Percentiles rank a stretch among this genome's conserved stretches.
phyloP scores from a whole-genome alignment of 2,797 vertebrate genomes.

The Enteromius paludinosus region DNA sequence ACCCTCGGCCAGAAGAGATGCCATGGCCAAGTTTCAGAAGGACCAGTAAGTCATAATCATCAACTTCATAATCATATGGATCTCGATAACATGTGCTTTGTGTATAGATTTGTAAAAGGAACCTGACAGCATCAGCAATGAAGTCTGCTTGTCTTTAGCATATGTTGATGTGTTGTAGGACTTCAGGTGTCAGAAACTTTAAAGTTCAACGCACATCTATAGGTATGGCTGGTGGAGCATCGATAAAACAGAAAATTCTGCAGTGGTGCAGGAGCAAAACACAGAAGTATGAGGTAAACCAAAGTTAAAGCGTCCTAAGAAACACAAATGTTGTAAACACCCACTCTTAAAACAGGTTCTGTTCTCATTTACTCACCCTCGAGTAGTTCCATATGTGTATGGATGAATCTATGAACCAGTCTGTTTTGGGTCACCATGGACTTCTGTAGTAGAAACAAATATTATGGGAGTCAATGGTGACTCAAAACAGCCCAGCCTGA shows the following conservation, averaged over 20 bases:
- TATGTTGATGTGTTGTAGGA: conserved; percentile 66
- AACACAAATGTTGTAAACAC: background rate
- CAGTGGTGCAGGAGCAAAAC: conserved; percentile 96
- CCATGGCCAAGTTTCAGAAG: conserved; percentile 82
- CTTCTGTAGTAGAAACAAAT: too few relatives aligned
- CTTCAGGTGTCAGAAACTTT: conserved; percentile 73
- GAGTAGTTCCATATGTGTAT: too few relatives aligned
- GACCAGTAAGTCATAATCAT: conserved; percentile 59
- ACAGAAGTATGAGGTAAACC: conserved; percentile 87
- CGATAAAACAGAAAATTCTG: conserved; percentile 96
- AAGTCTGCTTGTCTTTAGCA: background rate
- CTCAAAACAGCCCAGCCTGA: too few relatives aligned
- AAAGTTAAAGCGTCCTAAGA: background rate
- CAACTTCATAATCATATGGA: background rate
- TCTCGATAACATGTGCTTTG: background rate
- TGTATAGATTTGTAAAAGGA: background rate
- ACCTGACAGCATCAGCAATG: background rate
- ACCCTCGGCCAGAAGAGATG: conserved; percentile 72
- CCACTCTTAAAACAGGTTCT: background rate
- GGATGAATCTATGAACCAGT: too few relatives aligned
- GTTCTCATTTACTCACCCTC: too few relatives aligned
- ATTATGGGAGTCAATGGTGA: too few relatives aligned
- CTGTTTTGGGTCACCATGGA: too few relatives aligned
- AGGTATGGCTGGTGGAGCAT: conserved; percentile 83
- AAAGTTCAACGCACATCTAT: conserved; percentile 85